Evolutionary conservation across 2,797 vertebrate species (phyloP).

Genomic region (Sphenopsis melanotis): DNA sequence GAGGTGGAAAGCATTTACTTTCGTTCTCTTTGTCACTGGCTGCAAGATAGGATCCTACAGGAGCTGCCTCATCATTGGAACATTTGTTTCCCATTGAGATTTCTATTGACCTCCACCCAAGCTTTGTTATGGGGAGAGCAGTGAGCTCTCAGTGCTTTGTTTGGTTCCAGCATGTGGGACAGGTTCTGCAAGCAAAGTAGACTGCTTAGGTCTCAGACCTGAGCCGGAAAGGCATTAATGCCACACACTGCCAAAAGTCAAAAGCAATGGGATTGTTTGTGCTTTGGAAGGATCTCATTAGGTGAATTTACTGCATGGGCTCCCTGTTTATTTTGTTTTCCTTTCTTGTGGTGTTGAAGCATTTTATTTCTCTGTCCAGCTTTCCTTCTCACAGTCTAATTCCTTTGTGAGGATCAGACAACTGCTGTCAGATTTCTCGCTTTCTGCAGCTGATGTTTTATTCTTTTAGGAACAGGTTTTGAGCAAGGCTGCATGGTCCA

Average conservation of each 20-base stretch:
- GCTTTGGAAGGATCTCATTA: not conserved
- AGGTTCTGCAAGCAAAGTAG: not conserved
- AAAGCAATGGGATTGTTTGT: not conserved
- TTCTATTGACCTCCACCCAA: not conserved
- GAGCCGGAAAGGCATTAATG: not conserved
- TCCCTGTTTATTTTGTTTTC: not conserved
- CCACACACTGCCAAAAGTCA: not conserved
- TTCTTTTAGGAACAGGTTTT: not conserved
- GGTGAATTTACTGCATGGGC: not conserved
- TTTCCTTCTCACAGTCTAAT: not conserved
- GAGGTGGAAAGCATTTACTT: not conserved
- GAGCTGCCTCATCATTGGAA: not conserved
- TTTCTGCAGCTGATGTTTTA: not conserved
- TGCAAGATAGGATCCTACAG: not conserved
- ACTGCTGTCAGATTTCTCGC: not conserved
- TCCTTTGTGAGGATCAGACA: not conserved
- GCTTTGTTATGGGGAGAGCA: not conserved
- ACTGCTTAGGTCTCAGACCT: not conserved
- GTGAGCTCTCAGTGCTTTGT: not conserved
- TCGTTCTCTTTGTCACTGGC: not conserved
- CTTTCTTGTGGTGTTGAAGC: not conserved
- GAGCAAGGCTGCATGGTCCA: not conserved
- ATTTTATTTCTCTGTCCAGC: not conserved
- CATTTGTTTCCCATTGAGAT: slow-evolving; percentile 5
- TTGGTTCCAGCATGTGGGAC: not conserved